Evolutionary conservation across 2,113 vertebrate genomes (phyloP).

Genomic region (Menura novaehollandiae): DNA sequence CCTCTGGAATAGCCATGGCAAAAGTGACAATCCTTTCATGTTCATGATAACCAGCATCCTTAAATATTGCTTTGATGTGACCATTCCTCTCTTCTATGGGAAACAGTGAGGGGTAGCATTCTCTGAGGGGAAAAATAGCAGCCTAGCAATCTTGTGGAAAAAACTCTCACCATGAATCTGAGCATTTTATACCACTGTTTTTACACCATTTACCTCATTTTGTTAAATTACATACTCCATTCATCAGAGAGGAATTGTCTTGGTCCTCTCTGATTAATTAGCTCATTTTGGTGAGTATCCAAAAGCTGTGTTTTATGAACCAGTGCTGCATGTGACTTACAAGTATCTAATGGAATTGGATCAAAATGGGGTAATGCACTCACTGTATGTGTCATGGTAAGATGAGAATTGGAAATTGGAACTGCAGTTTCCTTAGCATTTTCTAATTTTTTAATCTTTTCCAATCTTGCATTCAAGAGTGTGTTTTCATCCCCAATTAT

Average conservation of each 20-base stretch:
- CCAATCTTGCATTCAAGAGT: neutral
- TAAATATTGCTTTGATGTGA: neutral
- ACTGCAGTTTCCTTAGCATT: neutral
- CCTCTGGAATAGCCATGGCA: neutral
- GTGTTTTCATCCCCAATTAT: neutral
- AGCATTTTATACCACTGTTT: conserved; percentile 8
- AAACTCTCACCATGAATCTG: neutral
- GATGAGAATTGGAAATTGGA: neutral
- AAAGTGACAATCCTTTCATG: neutral
- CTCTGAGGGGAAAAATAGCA: neutral
- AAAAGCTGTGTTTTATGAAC: neutral
- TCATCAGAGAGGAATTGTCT: neutral
- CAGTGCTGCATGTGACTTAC: neutral
- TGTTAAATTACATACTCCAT: neutral
- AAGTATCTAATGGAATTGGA: neutral
- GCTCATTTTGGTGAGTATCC: conserved; percentile 39
- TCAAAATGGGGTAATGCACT: conserved; percentile 16
- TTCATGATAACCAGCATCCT: neutral
- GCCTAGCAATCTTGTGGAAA: neutral
- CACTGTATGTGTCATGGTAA: neutral
- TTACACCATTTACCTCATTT: conserved; percentile 3
- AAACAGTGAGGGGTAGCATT: neutral
- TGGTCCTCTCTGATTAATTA: conserved; percentile 8
- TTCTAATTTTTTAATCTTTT: neutral
- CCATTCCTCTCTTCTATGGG: neutral